These are phyloP conservation scores for Hedychridium roseum DNA, from an alignment of 2,888 invertebrate genomes.

Conservation along the genomic window DNA sequence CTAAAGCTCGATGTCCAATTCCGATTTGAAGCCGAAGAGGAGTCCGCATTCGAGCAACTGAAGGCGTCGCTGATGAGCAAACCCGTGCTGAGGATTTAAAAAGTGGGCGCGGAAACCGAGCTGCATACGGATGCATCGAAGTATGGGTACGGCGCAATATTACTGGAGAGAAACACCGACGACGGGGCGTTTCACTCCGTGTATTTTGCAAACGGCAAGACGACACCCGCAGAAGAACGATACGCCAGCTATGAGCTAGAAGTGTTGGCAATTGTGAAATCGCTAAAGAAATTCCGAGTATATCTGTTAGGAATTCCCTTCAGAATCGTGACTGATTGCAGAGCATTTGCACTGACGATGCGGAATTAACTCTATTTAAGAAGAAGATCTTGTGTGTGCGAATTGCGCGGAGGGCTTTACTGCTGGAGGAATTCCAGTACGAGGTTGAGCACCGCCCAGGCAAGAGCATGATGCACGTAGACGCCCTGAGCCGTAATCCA, in stretches of 20 bases:
- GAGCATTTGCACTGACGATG: constrained; percentile 27
- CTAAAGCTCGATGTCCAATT: constrained; percentile 4
- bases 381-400: constrained; percentile 25
- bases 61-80: constrained; percentile 2
- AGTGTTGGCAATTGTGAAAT: constrained; percentile 32
- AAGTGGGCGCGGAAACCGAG: constrained; percentile 9
- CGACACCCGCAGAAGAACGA: constrained; percentile 23
- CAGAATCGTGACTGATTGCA: constrained; percentile 37
- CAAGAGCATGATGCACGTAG: constrained; percentile 31
- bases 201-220: constrained; percentile 32
- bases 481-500: constrained; percentile 33
- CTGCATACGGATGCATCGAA: constrained; percentile 23
- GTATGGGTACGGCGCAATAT: constrained; percentile 25
- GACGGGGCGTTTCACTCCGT: constrained; percentile 27
- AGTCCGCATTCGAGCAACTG: constrained; percentile 4
- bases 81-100: constrained; percentile 7
- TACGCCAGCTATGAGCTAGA: constrained; percentile 34
- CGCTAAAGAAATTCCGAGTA: constrained; percentile 31
- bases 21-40: constrained; percentile 4
- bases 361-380: too few relatives aligned
- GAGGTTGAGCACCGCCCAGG: constrained; percentile 28
- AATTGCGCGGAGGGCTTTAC: constrained; percentile 30
- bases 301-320: constrained; percentile 38
- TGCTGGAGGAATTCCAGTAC: constrained; percentile 28
- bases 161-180: constrained; percentile 20